A percentile compares a stretch with the other conserved stretches of the same genome.
These are phyloP conservation scores for Corythornis leucogaster DNA, from an alignment of 2,797 vertebrate species.

Conservation along the genomic window DNA sequence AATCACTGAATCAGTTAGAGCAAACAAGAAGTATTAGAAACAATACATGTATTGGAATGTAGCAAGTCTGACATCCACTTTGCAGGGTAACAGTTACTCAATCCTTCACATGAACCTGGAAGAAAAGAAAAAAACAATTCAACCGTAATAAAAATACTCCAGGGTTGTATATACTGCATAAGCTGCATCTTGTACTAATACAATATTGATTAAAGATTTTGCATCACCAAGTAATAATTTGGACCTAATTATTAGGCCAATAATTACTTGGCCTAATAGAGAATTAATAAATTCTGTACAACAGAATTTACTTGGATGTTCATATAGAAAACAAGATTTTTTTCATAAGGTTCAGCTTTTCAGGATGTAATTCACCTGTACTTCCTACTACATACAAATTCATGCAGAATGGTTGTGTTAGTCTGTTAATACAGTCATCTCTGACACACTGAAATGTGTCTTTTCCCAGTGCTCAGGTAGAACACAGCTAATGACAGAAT, in stretches of 20 bases:
- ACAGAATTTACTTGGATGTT: not conserved
- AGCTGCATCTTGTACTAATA: not conserved
- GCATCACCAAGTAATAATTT: not conserved
- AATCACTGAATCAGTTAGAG: not conserved
- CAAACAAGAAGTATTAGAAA: not conserved
- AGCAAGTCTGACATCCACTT: not conserved
- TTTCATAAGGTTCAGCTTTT: not conserved
- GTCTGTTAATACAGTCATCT: not conserved
- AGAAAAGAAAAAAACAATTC: not conserved
- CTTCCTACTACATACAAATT: not conserved
- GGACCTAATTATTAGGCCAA: not conserved
- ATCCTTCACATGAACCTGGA: slow-evolving; percentile 16
- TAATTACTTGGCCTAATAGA: not conserved
- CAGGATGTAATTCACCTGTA: not conserved
- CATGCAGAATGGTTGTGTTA: not conserved
- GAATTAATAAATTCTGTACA: not conserved
- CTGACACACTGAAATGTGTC: not conserved
- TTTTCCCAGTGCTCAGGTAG: not conserved
- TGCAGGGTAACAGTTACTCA: not conserved
- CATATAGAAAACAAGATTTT: not conserved
- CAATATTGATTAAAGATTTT: not conserved
- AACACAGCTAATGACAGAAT: not conserved
- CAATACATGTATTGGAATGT: slow-evolving; percentile 29
- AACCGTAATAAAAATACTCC: not conserved
- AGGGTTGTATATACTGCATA: not conserved